A percentile compares a stretch with the other conserved stretches of the same genome.
Conservation (phyloP, 2,888 invertebrate species). For the Sinopyrophorus schimmeli region DNA sequence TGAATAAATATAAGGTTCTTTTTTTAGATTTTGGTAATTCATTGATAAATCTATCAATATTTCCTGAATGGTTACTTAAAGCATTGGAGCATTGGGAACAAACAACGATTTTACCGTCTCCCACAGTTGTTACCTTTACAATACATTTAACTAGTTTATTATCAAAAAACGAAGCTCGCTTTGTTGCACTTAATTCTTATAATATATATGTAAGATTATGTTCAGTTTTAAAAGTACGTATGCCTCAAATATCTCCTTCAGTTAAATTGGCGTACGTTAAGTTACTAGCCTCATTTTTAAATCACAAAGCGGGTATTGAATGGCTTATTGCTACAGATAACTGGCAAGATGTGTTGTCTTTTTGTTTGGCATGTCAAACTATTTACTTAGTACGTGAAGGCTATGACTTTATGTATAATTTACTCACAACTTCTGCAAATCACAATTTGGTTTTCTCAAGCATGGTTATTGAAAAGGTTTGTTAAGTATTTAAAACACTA, state of each 20-base stretch:
- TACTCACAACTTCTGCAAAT: slow-evolving; percentile 62
- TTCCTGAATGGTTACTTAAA: slow-evolving; percentile 56
- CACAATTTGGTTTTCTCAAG: slow-evolving; percentile 58
- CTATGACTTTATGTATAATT: slow-evolving; percentile 64
- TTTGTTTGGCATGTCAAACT: slow-evolving; percentile 68
- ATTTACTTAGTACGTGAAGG: slow-evolving; percentile 72
- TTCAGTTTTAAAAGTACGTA: slow-evolving; percentile 45
- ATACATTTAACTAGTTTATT: slow-evolving; percentile 65
- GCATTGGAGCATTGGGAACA: slow-evolving; percentile 52
- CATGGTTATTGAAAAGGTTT: slow-evolving; percentile 26
- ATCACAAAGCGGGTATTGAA: slow-evolving; percentile 65
- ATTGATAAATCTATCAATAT: slow-evolving; percentile 50
- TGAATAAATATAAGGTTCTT: slow-evolving; percentile 7
- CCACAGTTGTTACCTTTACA: slow-evolving; percentile 63
- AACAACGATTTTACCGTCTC: slow-evolving; percentile 50
- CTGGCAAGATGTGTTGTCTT: slow-evolving; percentile 68
- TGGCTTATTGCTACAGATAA: slow-evolving; percentile 66
- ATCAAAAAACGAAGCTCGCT: slow-evolving; percentile 62
- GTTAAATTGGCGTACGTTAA: slow-evolving; percentile 70
- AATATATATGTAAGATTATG: slow-evolving; percentile 53
- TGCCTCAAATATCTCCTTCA: slow-evolving; percentile 59
- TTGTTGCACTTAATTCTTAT: slow-evolving; percentile 60
- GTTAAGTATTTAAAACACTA: neutral
- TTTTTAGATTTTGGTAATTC: slow-evolving; percentile 49
- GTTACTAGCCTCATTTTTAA: slow-evolving; percentile 62